These are phyloP conservation scores for Melipona quadrifasciata DNA, from an alignment of 1,140 invertebrate species.

Conservation along the genomic window DNA sequence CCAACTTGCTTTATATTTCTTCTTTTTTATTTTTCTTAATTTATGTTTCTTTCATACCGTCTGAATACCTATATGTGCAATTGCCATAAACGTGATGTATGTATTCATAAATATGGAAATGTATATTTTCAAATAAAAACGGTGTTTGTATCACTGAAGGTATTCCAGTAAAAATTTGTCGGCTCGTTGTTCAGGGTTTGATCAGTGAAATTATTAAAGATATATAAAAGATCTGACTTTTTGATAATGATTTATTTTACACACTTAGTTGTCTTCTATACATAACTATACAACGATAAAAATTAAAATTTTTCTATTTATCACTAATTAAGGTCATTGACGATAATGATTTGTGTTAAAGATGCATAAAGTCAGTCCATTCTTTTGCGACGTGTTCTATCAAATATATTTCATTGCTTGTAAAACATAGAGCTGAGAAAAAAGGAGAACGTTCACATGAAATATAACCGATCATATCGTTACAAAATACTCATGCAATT, in stretches of 20 bases:
- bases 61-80: background rate
- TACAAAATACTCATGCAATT: conserved; percentile 28
- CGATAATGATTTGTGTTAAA: conserved; percentile 67
- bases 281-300: conserved; percentile 81
- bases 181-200: background rate
- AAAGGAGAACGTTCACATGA: conserved; percentile 4
- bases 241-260: conserved; percentile 80
- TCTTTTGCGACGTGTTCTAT: conserved; percentile 44
- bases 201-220: background rate
- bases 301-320: conserved; percentile 76
- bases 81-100: conserved; percentile 28
- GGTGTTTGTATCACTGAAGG: conserved; percentile 56
- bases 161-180: background rate
- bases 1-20: background rate
- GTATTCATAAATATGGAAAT: conserved; percentile 51
- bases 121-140: conserved; percentile 72
- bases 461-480: conserved; percentile 23
- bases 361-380: conserved; percentile 66
- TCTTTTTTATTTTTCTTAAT: background rate
- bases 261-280: conserved; percentile 79
- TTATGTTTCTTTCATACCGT: background rate
- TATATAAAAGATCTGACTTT: conserved; percentile 49
- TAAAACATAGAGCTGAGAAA: background rate
- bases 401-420: conserved; percentile 31
- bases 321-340: conserved; percentile 62